Percentiles rank a stretch among this genome's conserved stretches.
Conservation (phyloP, 2,797 vertebrate genomes). For the Micropoecilia bifurca region DNA sequence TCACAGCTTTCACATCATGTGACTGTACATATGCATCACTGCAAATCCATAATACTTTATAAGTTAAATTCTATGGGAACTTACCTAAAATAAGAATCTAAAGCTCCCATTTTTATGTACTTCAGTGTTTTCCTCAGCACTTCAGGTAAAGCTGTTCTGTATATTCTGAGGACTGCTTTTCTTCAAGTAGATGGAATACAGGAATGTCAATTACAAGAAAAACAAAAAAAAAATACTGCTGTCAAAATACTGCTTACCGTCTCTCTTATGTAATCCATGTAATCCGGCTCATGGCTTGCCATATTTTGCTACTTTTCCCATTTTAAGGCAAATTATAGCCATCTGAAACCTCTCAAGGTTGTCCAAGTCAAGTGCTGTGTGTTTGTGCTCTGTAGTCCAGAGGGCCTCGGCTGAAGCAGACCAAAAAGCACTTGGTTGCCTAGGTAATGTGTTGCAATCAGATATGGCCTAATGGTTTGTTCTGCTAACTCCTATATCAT, state of each 20-base stretch:
- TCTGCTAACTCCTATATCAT: constrained; percentile 39
- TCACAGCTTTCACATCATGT: too few relatives aligned
- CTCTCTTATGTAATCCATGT: constrained; percentile 50
- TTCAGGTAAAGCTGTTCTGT: neutral
- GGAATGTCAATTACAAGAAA: constrained; percentile 41
- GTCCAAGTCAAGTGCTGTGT: constrained; percentile 41
- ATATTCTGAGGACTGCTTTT: constrained; percentile 13
- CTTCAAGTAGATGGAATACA: constrained; percentile 28
- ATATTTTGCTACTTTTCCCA: constrained; percentile 43
- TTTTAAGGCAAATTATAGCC: constrained; percentile 52
- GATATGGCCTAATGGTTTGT: constrained; percentile 53
- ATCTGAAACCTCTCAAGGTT: constrained; percentile 63
- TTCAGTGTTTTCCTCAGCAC: constrained; percentile 4
- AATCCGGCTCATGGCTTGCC: constrained; percentile 39
- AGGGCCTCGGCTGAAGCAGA: constrained; percentile 43
- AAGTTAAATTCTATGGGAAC: neutral
- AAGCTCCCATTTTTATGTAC: neutral
- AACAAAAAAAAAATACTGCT: constrained; percentile 17
- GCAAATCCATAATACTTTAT: too few relatives aligned
- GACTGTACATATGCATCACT: too few relatives aligned
- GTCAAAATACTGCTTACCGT: constrained; percentile 45
- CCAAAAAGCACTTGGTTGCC: constrained; percentile 55
- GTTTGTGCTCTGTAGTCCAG: constrained; percentile 44
- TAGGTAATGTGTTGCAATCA: constrained; percentile 59
- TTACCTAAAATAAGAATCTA: neutral